Conservation (phyloP, 1,140 invertebrate species). For the Sminthurides bifidus region DNA sequence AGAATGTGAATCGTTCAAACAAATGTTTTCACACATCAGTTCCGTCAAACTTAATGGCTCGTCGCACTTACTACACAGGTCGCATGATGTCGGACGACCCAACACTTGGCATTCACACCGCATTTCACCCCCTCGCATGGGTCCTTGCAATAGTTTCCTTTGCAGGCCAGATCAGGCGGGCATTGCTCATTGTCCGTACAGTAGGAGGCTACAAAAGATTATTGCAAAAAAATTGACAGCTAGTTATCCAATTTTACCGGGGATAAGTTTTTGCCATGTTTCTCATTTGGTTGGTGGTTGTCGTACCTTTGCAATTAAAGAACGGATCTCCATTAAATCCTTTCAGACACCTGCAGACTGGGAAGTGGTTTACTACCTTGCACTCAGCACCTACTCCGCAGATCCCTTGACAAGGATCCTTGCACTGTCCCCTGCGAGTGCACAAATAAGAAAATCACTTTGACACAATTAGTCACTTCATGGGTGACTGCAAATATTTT, state of each 20-base stretch:
- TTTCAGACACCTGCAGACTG: slow-evolving; percentile 60
- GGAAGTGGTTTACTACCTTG: slow-evolving; percentile 65
- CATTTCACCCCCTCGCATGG: slow-evolving; percentile 69
- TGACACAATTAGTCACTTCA: slow-evolving; percentile 3
- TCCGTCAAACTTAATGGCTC: too few species aligned
- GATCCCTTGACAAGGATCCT: slow-evolving; percentile 55
- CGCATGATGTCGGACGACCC: slow-evolving; percentile 66
- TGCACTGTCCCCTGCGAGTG: slow-evolving; percentile 55
- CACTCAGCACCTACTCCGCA: slow-evolving; percentile 54
- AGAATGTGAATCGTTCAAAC: too few species aligned
- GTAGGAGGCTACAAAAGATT: slow-evolving; percentile 23
- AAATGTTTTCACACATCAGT: too few species aligned
- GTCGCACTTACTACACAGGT: slow-evolving; percentile 50
- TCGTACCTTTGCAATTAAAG: slow-evolving; percentile 47
- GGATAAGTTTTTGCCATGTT: too few species aligned
- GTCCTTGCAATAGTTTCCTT: slow-evolving; percentile 71
- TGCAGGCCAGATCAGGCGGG: slow-evolving; percentile 60
- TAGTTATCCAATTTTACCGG: not conserved
- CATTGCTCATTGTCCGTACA: slow-evolving; percentile 56
- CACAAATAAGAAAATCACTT: not conserved
- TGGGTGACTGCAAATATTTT: too few species aligned
- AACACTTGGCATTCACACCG: slow-evolving; percentile 62
- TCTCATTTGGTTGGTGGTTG: too few species aligned
- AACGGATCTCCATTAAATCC: slow-evolving; percentile 71
- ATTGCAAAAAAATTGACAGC: not conserved